These are phyloP conservation scores for Oryctes rhinoceros DNA, from an alignment of 1,140 invertebrate genomes.

Conservation along the genomic window DNA sequence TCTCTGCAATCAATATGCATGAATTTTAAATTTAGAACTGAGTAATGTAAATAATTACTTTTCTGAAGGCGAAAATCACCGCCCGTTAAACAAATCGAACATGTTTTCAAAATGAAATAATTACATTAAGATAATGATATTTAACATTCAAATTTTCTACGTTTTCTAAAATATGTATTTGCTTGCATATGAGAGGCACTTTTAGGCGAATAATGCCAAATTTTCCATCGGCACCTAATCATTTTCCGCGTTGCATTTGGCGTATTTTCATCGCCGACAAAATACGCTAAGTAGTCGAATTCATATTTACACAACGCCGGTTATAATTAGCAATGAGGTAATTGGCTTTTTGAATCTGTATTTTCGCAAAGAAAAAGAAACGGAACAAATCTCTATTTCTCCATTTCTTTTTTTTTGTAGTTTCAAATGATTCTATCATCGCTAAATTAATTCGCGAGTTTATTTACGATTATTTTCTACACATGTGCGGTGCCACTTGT, in stretches of 20 bases:
- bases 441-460: background rate
- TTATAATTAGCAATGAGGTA: no score
- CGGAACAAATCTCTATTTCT: background rate
- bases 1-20: background rate
- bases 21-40: conserved; percentile 24
- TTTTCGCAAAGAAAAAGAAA: no score
- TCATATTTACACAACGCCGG: no score
- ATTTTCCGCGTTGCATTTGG: no score
- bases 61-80: background rate
- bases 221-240: no score
- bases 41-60: conserved; percentile 21
- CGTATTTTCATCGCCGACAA: no score
- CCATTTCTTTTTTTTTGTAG: background rate
- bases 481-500: conserved; percentile 15
- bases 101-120: background rate
- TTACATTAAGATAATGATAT: background rate
- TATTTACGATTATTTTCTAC: conserved; percentile 12
- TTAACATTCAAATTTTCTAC: background rate
- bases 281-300: no score
- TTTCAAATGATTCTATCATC: background rate
- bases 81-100: background rate
- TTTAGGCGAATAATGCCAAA: no score
- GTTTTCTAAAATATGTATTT: background rate
- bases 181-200: no score
- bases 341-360: no score